These are phyloP conservation scores for Metridium senile DNA, from an alignment of 92 coral and sea anemone genomes.

Conservation along the genomic window DNA sequence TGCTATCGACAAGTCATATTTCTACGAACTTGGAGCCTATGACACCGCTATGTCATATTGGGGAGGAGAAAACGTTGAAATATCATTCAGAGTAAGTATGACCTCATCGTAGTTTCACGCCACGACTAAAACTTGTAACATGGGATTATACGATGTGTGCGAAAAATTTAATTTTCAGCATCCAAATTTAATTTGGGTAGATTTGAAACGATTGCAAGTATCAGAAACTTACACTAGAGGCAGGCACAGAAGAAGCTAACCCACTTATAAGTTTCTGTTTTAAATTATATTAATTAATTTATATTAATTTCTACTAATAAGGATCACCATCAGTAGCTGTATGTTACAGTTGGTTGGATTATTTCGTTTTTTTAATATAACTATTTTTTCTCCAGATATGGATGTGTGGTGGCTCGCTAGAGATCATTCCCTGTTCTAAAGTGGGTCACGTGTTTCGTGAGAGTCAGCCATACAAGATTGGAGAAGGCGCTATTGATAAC, in stretches of 20 bases:
- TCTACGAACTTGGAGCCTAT: conserved; percentile 92
- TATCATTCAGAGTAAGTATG: conserved; percentile 90
- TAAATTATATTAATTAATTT: too few species aligned
- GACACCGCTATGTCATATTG: conserved; percentile 97
- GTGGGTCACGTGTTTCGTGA: conserved; percentile 99
- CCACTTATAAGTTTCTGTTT: too few species aligned
- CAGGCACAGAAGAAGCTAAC: too few species aligned
- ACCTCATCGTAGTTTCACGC: neutral
- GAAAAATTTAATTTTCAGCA: too few species aligned
- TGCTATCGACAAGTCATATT: conserved; percentile 86
- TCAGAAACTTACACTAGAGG: too few species aligned
- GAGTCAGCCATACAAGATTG: conserved; percentile 94
- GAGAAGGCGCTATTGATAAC: conserved; percentile 84
- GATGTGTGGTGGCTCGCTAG: conserved; percentile 99
- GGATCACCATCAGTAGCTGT: too few species aligned
- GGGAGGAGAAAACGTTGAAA: conserved; percentile 99
- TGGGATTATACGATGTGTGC: neutral
- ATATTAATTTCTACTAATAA: too few species aligned
- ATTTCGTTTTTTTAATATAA: neutral
- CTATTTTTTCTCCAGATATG: conserved; percentile 65
- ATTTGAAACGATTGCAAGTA: too few species aligned
- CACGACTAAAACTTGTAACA: neutral
- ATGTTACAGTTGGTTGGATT: too few species aligned
- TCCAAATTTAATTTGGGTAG: too few species aligned
- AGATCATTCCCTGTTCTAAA: conserved; percentile 95